Base-by-base conservation (phyloP, 2,797 vertebrate species). In the Acanthis flammea region DNA sequence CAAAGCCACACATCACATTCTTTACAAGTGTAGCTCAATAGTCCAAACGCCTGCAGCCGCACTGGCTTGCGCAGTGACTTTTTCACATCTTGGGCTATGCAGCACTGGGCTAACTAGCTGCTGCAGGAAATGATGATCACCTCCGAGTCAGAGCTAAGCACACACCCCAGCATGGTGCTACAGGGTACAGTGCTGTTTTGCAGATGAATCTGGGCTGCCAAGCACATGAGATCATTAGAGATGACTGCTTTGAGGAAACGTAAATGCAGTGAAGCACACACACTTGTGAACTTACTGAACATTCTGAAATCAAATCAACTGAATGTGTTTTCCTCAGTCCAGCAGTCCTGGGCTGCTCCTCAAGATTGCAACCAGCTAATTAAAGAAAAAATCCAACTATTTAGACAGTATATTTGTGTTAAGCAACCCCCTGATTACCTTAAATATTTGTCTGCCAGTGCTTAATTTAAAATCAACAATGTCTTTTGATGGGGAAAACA, bases 51-150 rank as follows among this genome's bases (percentile, higher is more conserved):
- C 88, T 81, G 66, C 30, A 90, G 90, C 60, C 35, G 7, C 41
- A 73, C 41, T 9, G 24, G 66, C 73, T 58, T 2, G 0, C 4
- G 1, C 83, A 60, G 19, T 0, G 2, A 67, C 66, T 77, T 25
- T 62, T 74, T 62, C 47, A 66, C 62, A 37, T 79, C 68, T 47
- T 53, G 14, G 30, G 60, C 63, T 90, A 27, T 5, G 1, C 23
- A 2, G 80, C 61, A 62, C 54, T 67, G 67, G 25, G 47, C 35
- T 87, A 80, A 88, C 30, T 23, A 79, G 86, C n/a, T 82, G 37
- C 77, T 82, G 50, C 80, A 92, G 94, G 95, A 97, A 96, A 92
- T 50, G 51, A 93, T 77, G 48, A 94, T 41, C 63, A 87, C 48
- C 84, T 78, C 55, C 28, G 27, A 95, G 78, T 93, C 93, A 95